Base-by-base conservation (phyloP, 2,888 invertebrate species). In the Microplitis deprimator region DNA sequence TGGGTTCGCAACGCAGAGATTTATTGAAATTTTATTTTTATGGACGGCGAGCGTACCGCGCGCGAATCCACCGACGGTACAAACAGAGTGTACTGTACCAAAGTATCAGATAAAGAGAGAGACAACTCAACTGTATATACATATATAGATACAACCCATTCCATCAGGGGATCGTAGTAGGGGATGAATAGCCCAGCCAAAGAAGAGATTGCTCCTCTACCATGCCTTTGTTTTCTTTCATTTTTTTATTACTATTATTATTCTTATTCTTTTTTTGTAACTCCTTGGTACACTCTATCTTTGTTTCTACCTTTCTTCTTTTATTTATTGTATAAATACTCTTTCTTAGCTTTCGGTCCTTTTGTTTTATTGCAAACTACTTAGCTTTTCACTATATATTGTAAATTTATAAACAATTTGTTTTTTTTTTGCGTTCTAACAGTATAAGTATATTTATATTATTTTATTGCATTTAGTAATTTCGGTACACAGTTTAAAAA, bases 1-100 rank as follows among this genome's bases (percentile, higher is more conserved):
- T 84, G 83, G 84, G 79, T 84, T 82, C 80, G 81, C 82, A 81
- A 83, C 81, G 82, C 81, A 84, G 88, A 89, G 89, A 90, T 90
- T 90, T 90, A 90, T 90, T 89, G 89, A 90, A 90, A 89, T 89
- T 89, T 90, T 90, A 90, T 90, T 90, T 90, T 90, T 90, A 89
- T 88, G 89, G 88, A 87, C 85, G 87, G 82, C 83, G 86, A 85
- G 85, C 85, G 84, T 82, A 65, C 74, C 72, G 79, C 69, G 79
- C 75, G 62, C 75, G 72, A 59, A 60, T 60, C 67, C 75, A 17
- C 64, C 77, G 76, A 68, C 74, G 69, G 74, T 38, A 73, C 65
- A 69, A 8, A 59, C 62, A 64, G 39, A 8, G 65, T 71, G 61
- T 50, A 16, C 41, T 38, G 68, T 70, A 50, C 16, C 39, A 16